Base-by-base conservation (phyloP, 2,888 invertebrate genomes). In the Loripinus fragilis region DNA sequence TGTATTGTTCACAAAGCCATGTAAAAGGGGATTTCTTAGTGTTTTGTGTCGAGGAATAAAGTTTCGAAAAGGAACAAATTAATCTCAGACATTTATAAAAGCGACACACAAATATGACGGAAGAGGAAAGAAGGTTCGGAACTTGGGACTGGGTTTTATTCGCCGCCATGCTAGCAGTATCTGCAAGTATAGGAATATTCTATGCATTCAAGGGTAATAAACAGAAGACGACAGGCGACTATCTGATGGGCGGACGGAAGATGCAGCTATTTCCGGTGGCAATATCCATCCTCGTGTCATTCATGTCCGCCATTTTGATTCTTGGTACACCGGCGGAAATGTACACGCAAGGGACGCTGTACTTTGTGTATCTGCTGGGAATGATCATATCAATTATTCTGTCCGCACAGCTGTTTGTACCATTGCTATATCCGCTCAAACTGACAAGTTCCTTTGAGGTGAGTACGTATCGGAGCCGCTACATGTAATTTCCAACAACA, bases 221-320 rank as follows among this genome's bases (percentile, higher is more conserved):
- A 15, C 85, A 88, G 60, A 81, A 78, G 23, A 87, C 89, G 17
- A 88, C 89, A 0, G 60, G 72, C 55, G 90, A 90, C 41, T 91
- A 89, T 66, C 83, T 91, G 7, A 86, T 91, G 88, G 91, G 90
- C 8, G 86, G 88, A 45, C 75, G 90, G 35, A 80, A 86, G 30
- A 90, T 92, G 91, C 71, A 74, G 25, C 68, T 90, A 7, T 64
- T 86, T 25, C 92, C 92, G n/a, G n/a, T n/a, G n/a, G n/a, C n/a
- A n/a, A n/a, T n/a, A n/a, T n/a, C n/a, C n/a, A n/a, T n/a, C n/a
- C n/a, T n/a, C n/a, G n/a, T n/a, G n/a, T n/a, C n/a, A n/a, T n/a
- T n/a, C n/a, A n/a, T n/a, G n/a, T n/a, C 91, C 5, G 80, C 91
- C 0, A 83, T 92, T 65, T 90, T 42, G 42, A 42, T 42, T 42